Base-by-base conservation (phyloP, 2,113 vertebrate species). In the Cryptotis parvus region DNA sequence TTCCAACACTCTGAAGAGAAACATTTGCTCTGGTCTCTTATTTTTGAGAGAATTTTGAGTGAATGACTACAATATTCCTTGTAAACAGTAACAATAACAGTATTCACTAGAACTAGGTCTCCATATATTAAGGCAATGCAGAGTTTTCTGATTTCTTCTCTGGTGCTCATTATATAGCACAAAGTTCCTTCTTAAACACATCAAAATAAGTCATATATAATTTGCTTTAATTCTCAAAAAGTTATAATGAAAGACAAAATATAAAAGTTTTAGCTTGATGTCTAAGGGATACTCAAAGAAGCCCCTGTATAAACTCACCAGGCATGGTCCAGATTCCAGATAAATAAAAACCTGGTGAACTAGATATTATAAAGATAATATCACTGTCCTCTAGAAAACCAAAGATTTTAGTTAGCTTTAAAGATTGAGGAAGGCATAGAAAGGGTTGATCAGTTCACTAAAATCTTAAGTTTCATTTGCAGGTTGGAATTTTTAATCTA, bases 1-100 rank as follows among this genome's bases (percentile, higher is more conserved):
- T 86, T 82, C 87, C n/a, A 85, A 29, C 61, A 92, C 26, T 37
- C 12, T 76, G 74, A 84, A 26, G 35, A 88, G 55, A 90, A 91
- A 86, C 78, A 88, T 91, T 87, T 89, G 85, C 74, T 69, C 27
- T 43, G 33, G 68, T 11, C 37, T 63, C 72, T 77, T 24, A 33
- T n/a, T 66, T 72, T 73, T 49, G 11, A 79, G 75, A 63, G 61
- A 49, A 45, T 45, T n/a, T n/a, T 1, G 0, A 49, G 35, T n/a
- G 16, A 49, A 27, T 15, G 8, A 82, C 52, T 69, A 76, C 35
- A 33, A 9, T 7, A 6, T 52, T 77, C 45, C 68, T 74, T 70
- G 29, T 4, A 20, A 68, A 31, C 15, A 55, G 61, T 41, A 12
- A 61, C 52, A 49, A 20, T 20, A 18, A n/a, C 33, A 65, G 15